Percentiles rank a stretch among this genome's conserved stretches.
phyloP scores from a whole-genome alignment of 2,888 invertebrate species.

The Acronicta leporina region DNA sequence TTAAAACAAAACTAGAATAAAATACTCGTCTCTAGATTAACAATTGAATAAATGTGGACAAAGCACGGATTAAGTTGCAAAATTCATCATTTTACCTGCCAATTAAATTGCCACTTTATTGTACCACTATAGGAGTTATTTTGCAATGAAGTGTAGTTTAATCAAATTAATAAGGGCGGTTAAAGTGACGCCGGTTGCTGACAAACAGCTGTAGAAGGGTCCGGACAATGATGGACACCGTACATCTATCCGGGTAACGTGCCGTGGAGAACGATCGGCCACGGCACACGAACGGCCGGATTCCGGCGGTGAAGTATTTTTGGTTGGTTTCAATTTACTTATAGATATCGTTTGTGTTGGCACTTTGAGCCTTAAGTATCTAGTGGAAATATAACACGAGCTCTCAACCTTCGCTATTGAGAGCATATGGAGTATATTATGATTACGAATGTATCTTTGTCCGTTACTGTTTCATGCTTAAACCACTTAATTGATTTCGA shows the following conservation, averaged over 20 bases:
- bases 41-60: constrained; percentile 66
- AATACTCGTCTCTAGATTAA: constrained; percentile 54
- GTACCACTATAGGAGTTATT: constrained; percentile 33
- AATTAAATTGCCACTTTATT: constrained; percentile 39
- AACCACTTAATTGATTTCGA: too few species aligned
- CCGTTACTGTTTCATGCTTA: too few species aligned
- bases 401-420: too few species aligned
- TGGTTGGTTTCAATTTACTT: constrained; percentile 29
- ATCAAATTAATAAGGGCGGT: constrained; percentile 63
- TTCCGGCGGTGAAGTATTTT: constrained; percentile 27
- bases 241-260: constrained; percentile 66
- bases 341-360: neutral
- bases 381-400: neutral
- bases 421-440: too few species aligned
- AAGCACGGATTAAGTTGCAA: constrained; percentile 58
- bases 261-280: constrained; percentile 64
- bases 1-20: constrained; percentile 22
- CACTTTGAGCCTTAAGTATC: neutral
- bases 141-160: constrained; percentile 46
- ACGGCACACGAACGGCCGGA: constrained; percentile 45
- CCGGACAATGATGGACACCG: constrained; percentile 68
- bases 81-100: constrained; percentile 51
- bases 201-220: constrained; percentile 63
- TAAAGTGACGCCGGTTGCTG: constrained; percentile 57
- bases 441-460: too few species aligned